Base-by-base conservation (phyloP, 2,888 invertebrate genomes). In the Drosophila formosana region DNA sequence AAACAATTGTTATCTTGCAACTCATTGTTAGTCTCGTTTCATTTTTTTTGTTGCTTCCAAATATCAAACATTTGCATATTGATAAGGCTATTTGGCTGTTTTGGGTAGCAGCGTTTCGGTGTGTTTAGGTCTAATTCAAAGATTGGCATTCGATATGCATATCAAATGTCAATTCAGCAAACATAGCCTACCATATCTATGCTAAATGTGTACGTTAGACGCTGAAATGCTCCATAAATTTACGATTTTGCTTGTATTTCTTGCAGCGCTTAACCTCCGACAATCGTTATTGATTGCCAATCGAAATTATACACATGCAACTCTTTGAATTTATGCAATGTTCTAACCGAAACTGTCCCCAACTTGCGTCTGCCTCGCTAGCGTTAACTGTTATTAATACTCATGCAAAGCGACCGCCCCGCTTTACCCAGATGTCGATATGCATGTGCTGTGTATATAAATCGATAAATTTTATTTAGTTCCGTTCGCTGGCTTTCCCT, bases 401-500 rank as follows among this genome's bases (percentile, higher is more conserved):
- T 32, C 66, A 61, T 34, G n/a, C 30, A 32, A 34, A 67, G 18
- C 47, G 46, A 4, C 4, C 37, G 37, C n/a, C 23, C 28, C 30
- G 18, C 26, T 41, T 28, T 23, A 26, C 46, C 26, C 18, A 25
- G 18, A 8, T 56, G 49, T 46, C 46, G 26, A 53, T 63, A 55
- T 53, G 50, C 46, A 41, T 55, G 46, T 64, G 9, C 65, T 39
- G 47, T 46, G 32, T 58, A 68, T 66, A 61, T 68, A 68, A 83
- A 84, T 86, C 84, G 76, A 85, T 84, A 80, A 72, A 86, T 82
- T 86, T 80, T 80, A 86, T 82, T 76, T 65, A 70, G 80, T 85
- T 86, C 78, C 78, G 64, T 76, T 78, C 45, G 75, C 45, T 50
- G 66, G 68, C 30, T 66, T 66, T 55, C 43, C 37, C 11, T 23